Evolutionary conservation across 2,797 vertebrate genomes (phyloP), one percentile per base, ranked within the genome.

Genomic region (Agapornis canus): DNA sequence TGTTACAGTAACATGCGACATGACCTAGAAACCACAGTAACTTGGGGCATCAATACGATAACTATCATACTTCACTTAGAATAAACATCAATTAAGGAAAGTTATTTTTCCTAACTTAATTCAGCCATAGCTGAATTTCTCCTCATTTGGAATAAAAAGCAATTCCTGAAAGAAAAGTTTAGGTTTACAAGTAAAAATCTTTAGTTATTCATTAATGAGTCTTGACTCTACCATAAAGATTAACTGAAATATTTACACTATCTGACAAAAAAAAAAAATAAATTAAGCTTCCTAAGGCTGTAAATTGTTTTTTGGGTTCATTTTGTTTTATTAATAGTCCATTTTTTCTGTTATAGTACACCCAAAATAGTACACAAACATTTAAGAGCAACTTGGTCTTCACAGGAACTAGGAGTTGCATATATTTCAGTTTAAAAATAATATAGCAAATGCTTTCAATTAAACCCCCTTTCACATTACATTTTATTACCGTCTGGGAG

Each of bases 321-420:
- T 7, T 31, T 97, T 98, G 8, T 98, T 98, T 97, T 52, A 98
- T 98, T 98, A 97, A 97, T 98, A 97, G 95, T 97, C 97, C 97
- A 97, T 98, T 98, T 98, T 98, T 97, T 95, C 96, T 97, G 97
- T 98, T 98, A 98, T 96, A 98, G 96, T 98, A 97, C 97, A 98
- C 97, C 96, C 97, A 98, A 5, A 87, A 9, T 9, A 60, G 31
- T 23, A 76, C 29, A 19, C 11, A 63, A 71, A 22, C 10, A 98
- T 98, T 97, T 97, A 98, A 98, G 98, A 98, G 96, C 97, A 98
- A 98, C 85, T 17, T 11, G 83, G 95, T 95, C 97, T 98, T 98
- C 98, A 98, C 95, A 98, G 98, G 98, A 97, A 98, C 96, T 97
- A 97, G 96, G 6, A 97, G 97, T 97, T 83, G 96, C 43, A 98